Conservation (phyloP, 2,888 invertebrate species). For the Adineta ricciae region DNA sequence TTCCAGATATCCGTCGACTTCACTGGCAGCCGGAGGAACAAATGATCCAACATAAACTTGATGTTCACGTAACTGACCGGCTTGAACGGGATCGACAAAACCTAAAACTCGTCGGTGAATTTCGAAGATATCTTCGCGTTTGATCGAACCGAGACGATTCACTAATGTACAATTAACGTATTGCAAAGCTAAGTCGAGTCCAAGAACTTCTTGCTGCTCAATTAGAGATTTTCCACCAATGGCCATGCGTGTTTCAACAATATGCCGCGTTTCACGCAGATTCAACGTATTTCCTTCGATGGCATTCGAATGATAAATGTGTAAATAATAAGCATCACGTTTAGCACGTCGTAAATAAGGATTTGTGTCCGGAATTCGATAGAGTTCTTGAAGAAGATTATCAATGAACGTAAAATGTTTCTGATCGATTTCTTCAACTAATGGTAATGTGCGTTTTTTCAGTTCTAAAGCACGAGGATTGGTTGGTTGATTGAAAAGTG, state of each 20-base stretch:
- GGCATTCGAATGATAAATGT: constrained; percentile 90
- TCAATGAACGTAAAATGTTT: constrained; percentile 57
- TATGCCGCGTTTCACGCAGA: constrained; percentile 74
- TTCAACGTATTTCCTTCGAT: constrained; percentile 93
- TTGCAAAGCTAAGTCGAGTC: constrained; percentile 81
- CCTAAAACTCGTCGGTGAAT: constrained; percentile 84
- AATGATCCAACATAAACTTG: constrained; percentile 82
- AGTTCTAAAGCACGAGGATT: constrained; percentile 53
- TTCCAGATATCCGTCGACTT: constrained; percentile 69
- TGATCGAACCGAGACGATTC: constrained; percentile 49
- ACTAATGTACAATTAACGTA: constrained; percentile 64
- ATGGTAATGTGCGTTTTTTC: constrained; percentile 70
- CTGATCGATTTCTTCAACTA: constrained; percentile 75
- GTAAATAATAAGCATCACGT: constrained; percentile 81
- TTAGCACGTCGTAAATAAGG: constrained; percentile 73
- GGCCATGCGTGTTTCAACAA: constrained; percentile 72
- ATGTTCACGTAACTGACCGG: constrained; percentile 55
- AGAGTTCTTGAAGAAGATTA: constrained; percentile 52
- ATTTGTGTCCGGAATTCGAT: constrained; percentile 68
- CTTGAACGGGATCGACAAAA: constrained; percentile 81
- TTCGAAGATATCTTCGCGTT: constrained; percentile 74
- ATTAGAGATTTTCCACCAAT: constrained; percentile 79
- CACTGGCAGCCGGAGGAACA: constrained; percentile 74
- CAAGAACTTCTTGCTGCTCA: constrained; percentile 88
- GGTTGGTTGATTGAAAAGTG: constrained; percentile 59